These are phyloP conservation scores for Amorpha juglandis DNA, from an alignment of 2,888 invertebrate species.

Conservation along the genomic window DNA sequence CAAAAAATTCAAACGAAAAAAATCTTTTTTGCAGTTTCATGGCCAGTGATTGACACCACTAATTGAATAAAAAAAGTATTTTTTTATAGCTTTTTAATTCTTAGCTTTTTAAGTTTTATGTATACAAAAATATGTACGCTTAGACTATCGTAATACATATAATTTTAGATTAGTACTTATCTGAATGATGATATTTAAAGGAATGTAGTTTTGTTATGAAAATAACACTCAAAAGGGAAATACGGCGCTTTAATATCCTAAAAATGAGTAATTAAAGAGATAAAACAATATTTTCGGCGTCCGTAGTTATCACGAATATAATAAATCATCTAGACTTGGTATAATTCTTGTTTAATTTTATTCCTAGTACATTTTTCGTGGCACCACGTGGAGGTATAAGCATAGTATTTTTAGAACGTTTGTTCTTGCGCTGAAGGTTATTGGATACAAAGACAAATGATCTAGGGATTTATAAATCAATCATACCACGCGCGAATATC, in stretches of 20 bases:
- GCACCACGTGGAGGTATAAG: neutral
- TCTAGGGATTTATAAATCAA: neutral
- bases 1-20: too few species aligned
- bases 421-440: constrained; percentile 1
- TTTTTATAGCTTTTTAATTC: too few species aligned
- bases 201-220: too few species aligned
- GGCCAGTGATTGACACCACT: too few species aligned
- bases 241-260: neutral
- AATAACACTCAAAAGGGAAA: too few species aligned
- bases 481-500: constrained; percentile 7
- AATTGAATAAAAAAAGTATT: too few species aligned
- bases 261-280: constrained; percentile 21
- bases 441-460: neutral
- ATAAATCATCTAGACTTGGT: constrained; percentile 16
- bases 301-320: constrained; percentile 13
- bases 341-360: constrained; percentile 13
- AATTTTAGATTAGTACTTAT: too few species aligned
- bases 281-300: constrained; percentile 18
- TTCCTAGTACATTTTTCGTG: neutral
- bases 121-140: too few species aligned
- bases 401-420: neutral
- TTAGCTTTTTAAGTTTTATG: too few species aligned
- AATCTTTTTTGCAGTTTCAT: too few species aligned
- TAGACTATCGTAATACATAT: too few species aligned
- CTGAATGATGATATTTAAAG: too few species aligned